A percentile compares a stretch with the other conserved stretches of the same genome.
These are phyloP conservation scores for Euphonia xanthogaster DNA, from an alignment of 2,797 vertebrate genomes.

Conservation along the genomic window DNA sequence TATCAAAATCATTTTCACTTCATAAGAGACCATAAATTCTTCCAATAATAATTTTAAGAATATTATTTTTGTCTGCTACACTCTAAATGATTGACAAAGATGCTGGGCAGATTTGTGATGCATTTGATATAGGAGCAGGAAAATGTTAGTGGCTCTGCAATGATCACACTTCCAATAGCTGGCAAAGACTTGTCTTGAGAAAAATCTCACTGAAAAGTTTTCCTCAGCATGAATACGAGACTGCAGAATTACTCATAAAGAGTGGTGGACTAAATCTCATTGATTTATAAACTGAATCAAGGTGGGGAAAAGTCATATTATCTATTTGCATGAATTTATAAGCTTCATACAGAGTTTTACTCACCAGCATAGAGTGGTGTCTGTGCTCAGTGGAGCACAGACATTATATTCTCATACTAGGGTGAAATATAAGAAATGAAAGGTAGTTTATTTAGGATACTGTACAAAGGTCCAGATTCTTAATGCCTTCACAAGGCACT, in stretches of 20 bases:
- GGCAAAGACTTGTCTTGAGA: not conserved
- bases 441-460: not conserved
- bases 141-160: not conserved
- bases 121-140: not conserved
- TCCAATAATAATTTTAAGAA: not conserved
- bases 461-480: not conserved
- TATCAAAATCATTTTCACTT: not conserved
- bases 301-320: not conserved
- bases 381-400: not conserved
- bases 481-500: not conserved
- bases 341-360: not conserved
- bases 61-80: not conserved
- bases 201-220: not conserved
- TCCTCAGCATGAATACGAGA: not conserved
- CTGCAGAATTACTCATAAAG: not conserved
- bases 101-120: not conserved
- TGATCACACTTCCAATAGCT: not conserved
- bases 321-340: not conserved
- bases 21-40: not conserved
- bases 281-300: not conserved
- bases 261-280: not conserved
- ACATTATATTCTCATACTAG: not conserved
- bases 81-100: conserved; percentile 6
- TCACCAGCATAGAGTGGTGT: not conserved
- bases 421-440: not conserved